A percentile compares a stretch with the other conserved stretches of the same genome.
Conservation (phyloP, 2,888 invertebrate genomes). For the Protophormia terraenovae region DNA sequence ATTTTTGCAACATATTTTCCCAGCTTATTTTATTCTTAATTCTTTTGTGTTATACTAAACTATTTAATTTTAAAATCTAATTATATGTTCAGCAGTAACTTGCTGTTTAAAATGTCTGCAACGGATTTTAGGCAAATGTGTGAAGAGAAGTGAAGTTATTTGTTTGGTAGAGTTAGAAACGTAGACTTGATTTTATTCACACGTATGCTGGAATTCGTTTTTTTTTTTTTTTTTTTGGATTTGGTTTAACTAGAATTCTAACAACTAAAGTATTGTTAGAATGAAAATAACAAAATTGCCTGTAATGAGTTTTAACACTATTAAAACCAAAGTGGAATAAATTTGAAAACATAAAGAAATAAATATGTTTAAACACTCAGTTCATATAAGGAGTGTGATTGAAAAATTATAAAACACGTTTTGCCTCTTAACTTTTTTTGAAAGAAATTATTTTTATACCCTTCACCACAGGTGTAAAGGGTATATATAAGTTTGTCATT, state of each 20-base stretch:
- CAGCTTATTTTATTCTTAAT: neutral
- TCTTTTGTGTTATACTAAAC: constrained; percentile 22
- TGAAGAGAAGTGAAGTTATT: neutral
- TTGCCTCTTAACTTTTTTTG: too few relatives aligned
- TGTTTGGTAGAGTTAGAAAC: neutral
- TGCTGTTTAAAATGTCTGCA: constrained; percentile 40
- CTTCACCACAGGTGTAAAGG: too few relatives aligned
- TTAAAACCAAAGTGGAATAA: too few relatives aligned
- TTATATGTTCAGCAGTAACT: constrained; percentile 59
- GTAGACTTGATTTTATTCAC: constrained; percentile 41
- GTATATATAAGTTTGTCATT: too few relatives aligned
- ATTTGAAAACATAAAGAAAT: too few relatives aligned
- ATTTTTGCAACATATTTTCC: neutral
- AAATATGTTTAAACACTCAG: too few relatives aligned
- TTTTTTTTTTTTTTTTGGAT: neutral
- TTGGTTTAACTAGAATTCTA: neutral
- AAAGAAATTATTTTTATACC: too few relatives aligned
- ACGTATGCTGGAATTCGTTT: constrained; percentile 11
- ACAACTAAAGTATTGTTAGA: constrained; percentile 1
- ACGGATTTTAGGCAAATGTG: constrained; percentile 9
- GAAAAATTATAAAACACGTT: too few relatives aligned
- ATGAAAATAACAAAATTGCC: neutral
- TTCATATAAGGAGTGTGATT: too few relatives aligned
- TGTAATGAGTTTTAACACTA: constrained; percentile 34
- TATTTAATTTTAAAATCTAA: constrained; percentile 61